Conservation (phyloP, 2,888 invertebrate genomes). For the Ptychoptera albimana region DNA sequence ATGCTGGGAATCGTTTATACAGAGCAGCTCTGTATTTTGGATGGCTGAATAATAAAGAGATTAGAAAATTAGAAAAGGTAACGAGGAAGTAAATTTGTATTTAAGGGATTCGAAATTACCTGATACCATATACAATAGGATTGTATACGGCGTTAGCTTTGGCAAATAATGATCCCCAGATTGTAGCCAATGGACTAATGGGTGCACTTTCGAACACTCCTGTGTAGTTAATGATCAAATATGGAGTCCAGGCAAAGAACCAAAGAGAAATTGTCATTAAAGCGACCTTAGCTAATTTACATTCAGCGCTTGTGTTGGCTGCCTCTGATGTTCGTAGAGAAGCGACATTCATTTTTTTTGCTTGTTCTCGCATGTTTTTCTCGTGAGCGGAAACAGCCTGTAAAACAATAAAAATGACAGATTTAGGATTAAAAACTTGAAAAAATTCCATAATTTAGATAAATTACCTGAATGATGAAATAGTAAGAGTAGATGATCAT, state of each 20-base stretch:
- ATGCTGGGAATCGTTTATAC: slow-evolving; percentile 41
- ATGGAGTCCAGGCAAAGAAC: slow-evolving; percentile 51
- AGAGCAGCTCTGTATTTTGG: slow-evolving; percentile 44
- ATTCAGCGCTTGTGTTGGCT: slow-evolving; percentile 36
- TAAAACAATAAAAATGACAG: slow-evolving; percentile 30
- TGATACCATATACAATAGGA: slow-evolving; percentile 42
- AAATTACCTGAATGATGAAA: slow-evolving; percentile 38
- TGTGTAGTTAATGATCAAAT: slow-evolving; percentile 37
- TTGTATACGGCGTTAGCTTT: slow-evolving; percentile 42
- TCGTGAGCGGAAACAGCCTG: slow-evolving; percentile 40
- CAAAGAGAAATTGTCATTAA: slow-evolving; percentile 45
- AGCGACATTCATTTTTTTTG: slow-evolving; percentile 48
- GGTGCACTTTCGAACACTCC: slow-evolving; percentile 34
- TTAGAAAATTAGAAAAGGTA: background rate
- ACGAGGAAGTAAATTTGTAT: background rate
- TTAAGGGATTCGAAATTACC: slow-evolving; percentile 27
- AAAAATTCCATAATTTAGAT: background rate
- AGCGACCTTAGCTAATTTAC: slow-evolving; percentile 42
- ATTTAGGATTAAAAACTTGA: slow-evolving; percentile 12
- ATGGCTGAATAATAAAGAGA: slow-evolving; percentile 28
- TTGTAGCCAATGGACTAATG: slow-evolving; percentile 36
- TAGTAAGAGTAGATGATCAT: slow-evolving; percentile 44
- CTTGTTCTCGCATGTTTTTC: slow-evolving; percentile 40
- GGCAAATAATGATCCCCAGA: slow-evolving; percentile 42
- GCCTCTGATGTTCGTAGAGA: slow-evolving; percentile 37